Conservation (phyloP, 2,113 vertebrate genomes). For the Pollachius pollachius region DNA sequence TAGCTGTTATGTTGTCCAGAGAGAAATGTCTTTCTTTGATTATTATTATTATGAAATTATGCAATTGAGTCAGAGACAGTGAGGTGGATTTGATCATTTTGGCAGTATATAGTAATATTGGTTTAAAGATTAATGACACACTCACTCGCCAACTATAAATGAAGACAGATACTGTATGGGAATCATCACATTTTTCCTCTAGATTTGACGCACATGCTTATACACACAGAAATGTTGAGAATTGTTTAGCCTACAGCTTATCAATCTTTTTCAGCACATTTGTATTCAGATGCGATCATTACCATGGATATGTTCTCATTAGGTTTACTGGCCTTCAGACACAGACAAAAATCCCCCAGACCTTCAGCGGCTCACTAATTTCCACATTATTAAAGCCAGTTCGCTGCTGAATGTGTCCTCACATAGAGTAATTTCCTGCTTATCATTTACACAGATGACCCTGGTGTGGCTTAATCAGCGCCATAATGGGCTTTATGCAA, state of each 20-base stretch:
- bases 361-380: slow-evolving; percentile 72
- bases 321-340: slow-evolving; percentile 55
- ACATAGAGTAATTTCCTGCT: slow-evolving; percentile 18
- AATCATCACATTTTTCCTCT: no score
- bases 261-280: background rate
- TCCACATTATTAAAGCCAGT: slow-evolving; percentile 21
- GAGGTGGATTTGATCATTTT: no score
- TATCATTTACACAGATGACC: slow-evolving; percentile 28
- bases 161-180: no score
- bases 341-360: slow-evolving; percentile 14
- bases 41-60: no score
- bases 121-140: no score
- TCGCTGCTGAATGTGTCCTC: slow-evolving; percentile 12
- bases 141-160: no score
- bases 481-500: slow-evolving; percentile 30
- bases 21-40: no score
- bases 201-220: no score
- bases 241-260: background rate
- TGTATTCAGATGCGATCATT: background rate
- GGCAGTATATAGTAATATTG: no score
- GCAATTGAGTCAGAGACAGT: no score
- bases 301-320: slow-evolving; percentile 8
- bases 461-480: slow-evolving; percentile 29
- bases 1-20: no score
- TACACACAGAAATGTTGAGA: no score